Evolutionary conservation across 2,113 vertebrate species (phyloP).

Genomic region (Mesitornis unicolor): DNA sequence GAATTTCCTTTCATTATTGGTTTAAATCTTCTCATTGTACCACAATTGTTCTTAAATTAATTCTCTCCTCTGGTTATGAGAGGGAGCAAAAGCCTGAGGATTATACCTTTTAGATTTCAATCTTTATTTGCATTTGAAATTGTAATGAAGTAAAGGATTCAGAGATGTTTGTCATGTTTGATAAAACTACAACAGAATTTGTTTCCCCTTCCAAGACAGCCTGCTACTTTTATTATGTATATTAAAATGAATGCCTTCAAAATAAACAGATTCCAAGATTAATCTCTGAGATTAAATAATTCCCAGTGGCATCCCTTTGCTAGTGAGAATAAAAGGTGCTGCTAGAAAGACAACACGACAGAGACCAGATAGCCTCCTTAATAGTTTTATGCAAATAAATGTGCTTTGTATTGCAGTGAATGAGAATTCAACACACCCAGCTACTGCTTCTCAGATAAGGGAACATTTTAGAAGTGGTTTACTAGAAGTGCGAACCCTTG

Average conservation of each 20-base stretch:
- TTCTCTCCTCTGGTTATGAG: not conserved
- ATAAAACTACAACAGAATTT: not conserved
- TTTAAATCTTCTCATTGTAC: not conserved
- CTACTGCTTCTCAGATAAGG: not conserved
- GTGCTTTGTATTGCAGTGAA: not conserved
- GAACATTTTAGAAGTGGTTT: not conserved
- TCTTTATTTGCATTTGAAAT: slow-evolving; percentile 18
- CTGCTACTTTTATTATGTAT: not conserved
- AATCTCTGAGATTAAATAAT: not conserved
- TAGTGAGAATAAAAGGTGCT: not conserved
- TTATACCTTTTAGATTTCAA: not conserved
- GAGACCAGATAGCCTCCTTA: not conserved
- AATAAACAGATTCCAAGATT: slow-evolving; percentile 12
- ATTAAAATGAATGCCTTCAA: not conserved
- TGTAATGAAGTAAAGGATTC: not conserved
- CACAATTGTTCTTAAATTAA: not conserved
- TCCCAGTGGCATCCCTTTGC: not conserved
- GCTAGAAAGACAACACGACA: not conserved
- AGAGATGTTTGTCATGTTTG: not conserved
- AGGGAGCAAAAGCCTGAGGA: not conserved
- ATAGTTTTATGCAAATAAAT: not conserved
- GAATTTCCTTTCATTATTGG: not conserved
- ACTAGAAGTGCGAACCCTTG: not conserved
- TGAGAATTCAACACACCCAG: not conserved
- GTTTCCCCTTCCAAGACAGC: not conserved